phyloP scores from a whole-genome alignment of 2,797 vertebrate species.

The Hylomyscus alleni region DNA sequence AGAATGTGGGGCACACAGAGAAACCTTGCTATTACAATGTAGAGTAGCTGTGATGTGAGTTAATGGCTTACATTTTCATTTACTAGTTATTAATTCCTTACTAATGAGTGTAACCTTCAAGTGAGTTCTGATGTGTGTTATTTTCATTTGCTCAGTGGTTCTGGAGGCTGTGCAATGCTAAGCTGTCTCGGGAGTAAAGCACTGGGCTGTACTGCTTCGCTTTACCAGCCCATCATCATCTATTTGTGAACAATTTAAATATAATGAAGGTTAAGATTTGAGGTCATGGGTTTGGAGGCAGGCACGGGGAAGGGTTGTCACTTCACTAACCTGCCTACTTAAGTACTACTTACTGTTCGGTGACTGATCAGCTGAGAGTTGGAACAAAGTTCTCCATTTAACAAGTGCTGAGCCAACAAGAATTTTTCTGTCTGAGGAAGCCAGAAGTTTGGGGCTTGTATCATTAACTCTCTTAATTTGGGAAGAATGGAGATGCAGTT shows the following conservation, averaged over 20 bases:
- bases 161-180: neutral
- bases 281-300: neutral
- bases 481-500: neutral
- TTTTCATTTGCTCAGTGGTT: constrained; percentile 6
- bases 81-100: constrained; percentile 28
- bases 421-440: neutral
- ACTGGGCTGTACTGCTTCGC: neutral
- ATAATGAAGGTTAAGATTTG: constrained; percentile 17
- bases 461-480: neutral
- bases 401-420: neutral
- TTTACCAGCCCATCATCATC: neutral
- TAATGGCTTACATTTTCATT: neutral
- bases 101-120: neutral
- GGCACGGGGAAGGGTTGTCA: neutral
- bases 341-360: neutral
- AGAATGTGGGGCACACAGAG: neutral
- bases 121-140: neutral
- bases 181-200: neutral
- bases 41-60: constrained; percentile 30
- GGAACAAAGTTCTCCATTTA: neutral
- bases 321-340: neutral
- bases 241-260: constrained; percentile 41
- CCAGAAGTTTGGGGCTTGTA: neutral
- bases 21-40: neutral
- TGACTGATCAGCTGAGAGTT: neutral